Evolutionary conservation across 2,113 vertebrate species (phyloP).

Genomic region (Acinonyx jubatus): DNA sequence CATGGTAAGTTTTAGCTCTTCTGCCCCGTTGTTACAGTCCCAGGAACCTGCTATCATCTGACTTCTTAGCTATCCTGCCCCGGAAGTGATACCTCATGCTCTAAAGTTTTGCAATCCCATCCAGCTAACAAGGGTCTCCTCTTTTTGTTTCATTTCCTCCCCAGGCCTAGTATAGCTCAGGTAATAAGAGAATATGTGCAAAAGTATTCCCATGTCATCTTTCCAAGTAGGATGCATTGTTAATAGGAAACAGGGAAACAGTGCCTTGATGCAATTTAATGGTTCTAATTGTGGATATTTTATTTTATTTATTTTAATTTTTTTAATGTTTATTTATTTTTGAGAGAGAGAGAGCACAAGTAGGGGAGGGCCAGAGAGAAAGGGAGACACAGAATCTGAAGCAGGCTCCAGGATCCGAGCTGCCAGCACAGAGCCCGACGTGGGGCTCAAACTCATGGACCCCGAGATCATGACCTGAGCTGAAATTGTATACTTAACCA

Average conservation of each 20-base stretch:
- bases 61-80: neutral
- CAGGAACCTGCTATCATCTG: neutral
- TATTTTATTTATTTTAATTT: neutral
- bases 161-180: neutral
- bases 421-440: too few relatives aligned
- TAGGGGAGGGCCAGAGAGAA: too few relatives aligned
- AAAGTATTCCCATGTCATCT: neutral
- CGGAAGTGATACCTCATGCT: neutral
- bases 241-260: neutral
- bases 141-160: neutral
- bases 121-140: neutral
- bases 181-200: neutral
- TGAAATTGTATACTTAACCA: too few relatives aligned
- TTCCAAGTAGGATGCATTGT: neutral
- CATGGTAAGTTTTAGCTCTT: neutral
- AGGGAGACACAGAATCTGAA: too few relatives aligned
- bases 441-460: too few relatives aligned
- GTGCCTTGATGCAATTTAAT: neutral
- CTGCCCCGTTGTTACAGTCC: neutral
- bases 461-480: too few relatives aligned
- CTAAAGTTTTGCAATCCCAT: neutral
- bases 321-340: too few relatives aligned
- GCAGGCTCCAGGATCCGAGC: too few relatives aligned
- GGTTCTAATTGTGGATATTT: neutral
- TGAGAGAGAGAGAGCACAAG: too few relatives aligned